These are phyloP conservation scores for Glyptemys insculpta DNA, from an alignment of 2,797 vertebrate genomes.

Conservation along the genomic window DNA sequence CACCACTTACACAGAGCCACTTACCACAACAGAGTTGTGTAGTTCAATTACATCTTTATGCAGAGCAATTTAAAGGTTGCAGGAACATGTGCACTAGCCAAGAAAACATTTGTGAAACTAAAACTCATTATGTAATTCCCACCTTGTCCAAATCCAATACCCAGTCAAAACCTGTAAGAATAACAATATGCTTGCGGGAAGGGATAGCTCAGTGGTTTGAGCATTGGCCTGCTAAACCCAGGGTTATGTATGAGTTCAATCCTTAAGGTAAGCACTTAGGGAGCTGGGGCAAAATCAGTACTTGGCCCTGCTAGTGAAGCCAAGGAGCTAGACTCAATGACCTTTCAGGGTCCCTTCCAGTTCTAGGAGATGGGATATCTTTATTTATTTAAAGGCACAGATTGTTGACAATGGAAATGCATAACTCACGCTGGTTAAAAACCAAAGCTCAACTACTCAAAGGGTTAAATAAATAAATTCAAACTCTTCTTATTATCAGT, in stretches of 20 bases:
- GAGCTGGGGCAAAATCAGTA: too few species aligned
- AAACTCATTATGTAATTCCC: not conserved
- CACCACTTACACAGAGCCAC: not conserved
- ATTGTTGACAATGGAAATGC: not conserved
- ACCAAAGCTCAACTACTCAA: not conserved
- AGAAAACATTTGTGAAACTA: conserved; percentile 7
- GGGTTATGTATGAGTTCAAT: too few species aligned
- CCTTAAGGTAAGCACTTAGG: too few species aligned
- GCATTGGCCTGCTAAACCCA: too few species aligned
- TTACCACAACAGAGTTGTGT: not conserved
- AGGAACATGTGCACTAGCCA: not conserved
- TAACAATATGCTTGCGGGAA: not conserved
- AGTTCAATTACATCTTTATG: not conserved
- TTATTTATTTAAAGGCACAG: not conserved
- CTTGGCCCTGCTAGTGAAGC: too few species aligned
- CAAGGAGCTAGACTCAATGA: too few species aligned
- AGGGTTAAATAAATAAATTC: conserved; percentile 6
- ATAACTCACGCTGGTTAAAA: not conserved
- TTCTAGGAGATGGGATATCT: too few species aligned
- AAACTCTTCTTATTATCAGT: conserved; percentile 19
- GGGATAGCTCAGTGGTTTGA: too few species aligned
- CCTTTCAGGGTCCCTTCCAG: too few species aligned
- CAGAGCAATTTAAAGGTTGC: not conserved
- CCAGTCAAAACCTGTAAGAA: not conserved
- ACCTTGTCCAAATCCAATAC: not conserved